Conservation (phyloP, 2,888 invertebrate species). For the Lathronympha strigana region DNA sequence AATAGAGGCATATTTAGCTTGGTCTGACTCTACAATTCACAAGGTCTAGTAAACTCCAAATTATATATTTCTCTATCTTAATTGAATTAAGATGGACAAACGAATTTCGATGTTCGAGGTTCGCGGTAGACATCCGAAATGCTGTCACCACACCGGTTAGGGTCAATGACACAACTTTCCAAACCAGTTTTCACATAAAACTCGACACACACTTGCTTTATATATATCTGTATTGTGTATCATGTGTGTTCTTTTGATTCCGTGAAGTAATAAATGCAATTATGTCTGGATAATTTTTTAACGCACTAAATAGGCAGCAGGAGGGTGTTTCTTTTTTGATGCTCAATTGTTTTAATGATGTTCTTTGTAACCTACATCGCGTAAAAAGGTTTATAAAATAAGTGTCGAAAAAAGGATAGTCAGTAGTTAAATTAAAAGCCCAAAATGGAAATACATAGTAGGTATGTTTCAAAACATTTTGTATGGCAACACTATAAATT, state of each 20-base stretch:
- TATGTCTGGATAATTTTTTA: not conserved
- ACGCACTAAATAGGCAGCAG: not conserved
- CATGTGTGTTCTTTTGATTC: constrained; percentile 27
- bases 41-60: too few species aligned
- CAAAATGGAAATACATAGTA: too few species aligned
- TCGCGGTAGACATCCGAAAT: constrained; percentile 33
- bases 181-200: constrained; percentile 67
- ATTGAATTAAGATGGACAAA: not conserved
- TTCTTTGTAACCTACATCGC: too few species aligned
- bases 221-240: constrained; percentile 27
- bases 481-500: too few species aligned
- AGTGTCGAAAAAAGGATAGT: too few species aligned
- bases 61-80: not conserved
- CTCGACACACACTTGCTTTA: constrained; percentile 25
- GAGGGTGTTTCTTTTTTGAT: not conserved
- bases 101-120: constrained; percentile 5
- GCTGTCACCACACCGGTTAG: constrained; percentile 59
- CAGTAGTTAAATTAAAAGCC: too few species aligned
- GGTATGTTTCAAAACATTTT: too few species aligned
- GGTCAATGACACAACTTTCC: constrained; percentile 75
- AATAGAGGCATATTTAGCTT: too few species aligned
- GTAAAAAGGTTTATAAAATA: too few species aligned
- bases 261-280: constrained; percentile 2
- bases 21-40: too few species aligned
- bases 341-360: too few species aligned